Percentiles rank a stretch among this genome's conserved stretches.
Evolutionary conservation across 1,140 invertebrate species (phyloP).

Genomic region (Fopius arisanus): DNA sequence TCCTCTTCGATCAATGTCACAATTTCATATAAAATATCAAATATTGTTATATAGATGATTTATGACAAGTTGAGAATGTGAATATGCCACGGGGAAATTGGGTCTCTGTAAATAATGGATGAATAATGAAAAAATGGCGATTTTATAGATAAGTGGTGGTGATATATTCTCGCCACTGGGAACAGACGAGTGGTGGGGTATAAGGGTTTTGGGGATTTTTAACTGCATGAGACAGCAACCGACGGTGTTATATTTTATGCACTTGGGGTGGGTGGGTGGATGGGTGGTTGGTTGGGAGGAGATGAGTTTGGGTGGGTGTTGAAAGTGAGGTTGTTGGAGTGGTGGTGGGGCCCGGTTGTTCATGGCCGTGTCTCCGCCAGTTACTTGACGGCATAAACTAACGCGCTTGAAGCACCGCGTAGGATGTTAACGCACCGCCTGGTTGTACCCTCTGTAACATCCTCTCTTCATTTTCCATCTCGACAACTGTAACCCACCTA

Average conservation of each 20-base stretch:
- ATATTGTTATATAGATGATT: too few species aligned
- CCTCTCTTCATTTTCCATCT: not conserved
- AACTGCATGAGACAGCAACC: conserved; percentile 36
- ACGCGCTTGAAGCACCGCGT: conserved; percentile 26
- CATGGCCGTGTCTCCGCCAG: conserved; percentile 35
- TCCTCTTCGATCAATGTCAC: too few species aligned
- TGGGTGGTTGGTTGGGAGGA: not conserved
- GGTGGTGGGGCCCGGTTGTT: conserved; percentile 21
- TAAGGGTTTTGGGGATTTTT: conserved; percentile 24
- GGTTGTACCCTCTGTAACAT: not conserved
- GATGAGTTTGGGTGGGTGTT: not conserved
- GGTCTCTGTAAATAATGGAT: not conserved
- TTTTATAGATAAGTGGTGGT: not conserved
- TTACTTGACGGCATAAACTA: conserved; percentile 37
- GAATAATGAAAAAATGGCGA: not conserved
- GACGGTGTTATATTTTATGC: conserved; percentile 37
- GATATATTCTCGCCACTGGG: not conserved
- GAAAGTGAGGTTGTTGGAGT: conserved; percentile 30
- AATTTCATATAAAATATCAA: not conserved
- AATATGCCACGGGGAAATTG: not conserved
- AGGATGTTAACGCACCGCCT: conserved; percentile 25
- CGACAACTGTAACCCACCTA: not conserved
- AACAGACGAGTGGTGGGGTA: conserved; percentile 20
- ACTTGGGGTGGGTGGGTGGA: conserved; percentile 18
- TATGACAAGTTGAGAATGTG: too few species aligned